A percentile compares a stretch with the other conserved stretches of the same genome.
phyloP scores from a whole-genome alignment of 92 coral and sea anemone species.

The Umimayanthus kanabou region DNA sequence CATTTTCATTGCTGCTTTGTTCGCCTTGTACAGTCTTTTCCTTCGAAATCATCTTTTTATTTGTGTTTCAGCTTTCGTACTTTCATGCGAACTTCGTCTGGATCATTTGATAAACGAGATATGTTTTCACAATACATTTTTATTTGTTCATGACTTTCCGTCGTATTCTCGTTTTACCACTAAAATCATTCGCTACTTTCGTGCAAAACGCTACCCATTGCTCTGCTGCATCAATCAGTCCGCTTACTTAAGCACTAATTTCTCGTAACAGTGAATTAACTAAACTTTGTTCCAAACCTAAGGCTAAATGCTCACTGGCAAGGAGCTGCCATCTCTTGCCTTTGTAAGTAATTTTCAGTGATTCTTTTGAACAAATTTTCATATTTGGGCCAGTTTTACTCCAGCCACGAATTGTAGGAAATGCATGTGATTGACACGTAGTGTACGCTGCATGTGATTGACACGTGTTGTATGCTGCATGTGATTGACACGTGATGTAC shows the following conservation, averaged over 20 bases:
- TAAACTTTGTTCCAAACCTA: conserved; percentile 28
- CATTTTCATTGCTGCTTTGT: not conserved
- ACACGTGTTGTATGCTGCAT: not conserved
- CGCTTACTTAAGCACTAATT: not conserved
- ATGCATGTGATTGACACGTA: not conserved
- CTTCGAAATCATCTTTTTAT: not conserved
- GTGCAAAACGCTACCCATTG: not conserved
- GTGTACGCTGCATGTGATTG: not conserved
- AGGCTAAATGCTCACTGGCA: conserved; percentile 41
- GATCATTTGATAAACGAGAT: not conserved
- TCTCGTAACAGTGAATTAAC: not conserved
- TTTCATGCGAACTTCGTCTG: not conserved
- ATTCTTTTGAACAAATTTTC: conserved; percentile 16
- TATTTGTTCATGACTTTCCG: not conserved
- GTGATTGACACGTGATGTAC: not conserved
- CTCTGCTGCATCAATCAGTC: not conserved
- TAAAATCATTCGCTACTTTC: not conserved
- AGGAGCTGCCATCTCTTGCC: conserved; percentile 48
- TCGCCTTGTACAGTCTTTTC: not conserved
- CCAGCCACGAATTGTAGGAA: not conserved
- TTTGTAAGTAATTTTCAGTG: conserved; percentile 19
- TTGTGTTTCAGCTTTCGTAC: not conserved
- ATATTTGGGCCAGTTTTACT: conserved; percentile 48
- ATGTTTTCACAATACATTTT: not conserved
- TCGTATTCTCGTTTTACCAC: too few relatives aligned